Conservation (phyloP, 1,140 invertebrate species). For the Potamilus streckersoni region DNA sequence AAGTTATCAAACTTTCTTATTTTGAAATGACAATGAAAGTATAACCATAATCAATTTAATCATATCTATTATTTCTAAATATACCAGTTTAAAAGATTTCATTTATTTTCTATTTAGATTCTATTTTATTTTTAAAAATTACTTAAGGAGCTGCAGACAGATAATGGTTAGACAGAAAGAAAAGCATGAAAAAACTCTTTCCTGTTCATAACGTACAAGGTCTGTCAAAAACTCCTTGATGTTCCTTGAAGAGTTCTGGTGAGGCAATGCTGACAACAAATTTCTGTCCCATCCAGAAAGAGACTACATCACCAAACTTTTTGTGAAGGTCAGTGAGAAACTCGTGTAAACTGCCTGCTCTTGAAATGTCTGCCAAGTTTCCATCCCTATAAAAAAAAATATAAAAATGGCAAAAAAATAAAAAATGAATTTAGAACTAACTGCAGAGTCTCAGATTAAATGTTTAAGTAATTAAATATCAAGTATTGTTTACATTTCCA, state of each 20-base stretch:
- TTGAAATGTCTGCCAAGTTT: constrained; percentile 61
- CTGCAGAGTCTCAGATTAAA: not conserved
- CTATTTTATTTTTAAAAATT: too few relatives aligned
- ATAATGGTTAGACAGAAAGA: constrained; percentile 30
- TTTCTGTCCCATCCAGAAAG: constrained; percentile 63
- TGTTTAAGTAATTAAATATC: not conserved
- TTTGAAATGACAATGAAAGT: too few relatives aligned
- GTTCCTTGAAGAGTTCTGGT: constrained; percentile 61
- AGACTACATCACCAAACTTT: constrained; percentile 59
- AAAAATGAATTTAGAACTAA: not conserved
- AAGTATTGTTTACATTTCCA: too few relatives aligned
- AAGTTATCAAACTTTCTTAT: not conserved
- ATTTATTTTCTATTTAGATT: too few relatives aligned
- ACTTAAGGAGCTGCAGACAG: too few relatives aligned
- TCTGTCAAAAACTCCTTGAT: constrained; percentile 62
- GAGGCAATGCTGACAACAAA: constrained; percentile 62
- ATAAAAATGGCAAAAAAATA: not conserved
- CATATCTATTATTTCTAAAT: too few relatives aligned
- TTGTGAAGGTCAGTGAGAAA: constrained; percentile 62
- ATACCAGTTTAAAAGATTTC: too few relatives aligned
- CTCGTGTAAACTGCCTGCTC: constrained; percentile 65
- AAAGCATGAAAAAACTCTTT: constrained; percentile 39
- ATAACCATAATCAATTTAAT: too few relatives aligned
- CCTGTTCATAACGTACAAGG: constrained; percentile 54
- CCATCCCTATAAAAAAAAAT: constrained; percentile 61